Evolutionary conservation across 2,113 vertebrate genomes (phyloP), one percentile per base, ranked within the genome.

Genomic region (Osmerus eperlanus): DNA sequence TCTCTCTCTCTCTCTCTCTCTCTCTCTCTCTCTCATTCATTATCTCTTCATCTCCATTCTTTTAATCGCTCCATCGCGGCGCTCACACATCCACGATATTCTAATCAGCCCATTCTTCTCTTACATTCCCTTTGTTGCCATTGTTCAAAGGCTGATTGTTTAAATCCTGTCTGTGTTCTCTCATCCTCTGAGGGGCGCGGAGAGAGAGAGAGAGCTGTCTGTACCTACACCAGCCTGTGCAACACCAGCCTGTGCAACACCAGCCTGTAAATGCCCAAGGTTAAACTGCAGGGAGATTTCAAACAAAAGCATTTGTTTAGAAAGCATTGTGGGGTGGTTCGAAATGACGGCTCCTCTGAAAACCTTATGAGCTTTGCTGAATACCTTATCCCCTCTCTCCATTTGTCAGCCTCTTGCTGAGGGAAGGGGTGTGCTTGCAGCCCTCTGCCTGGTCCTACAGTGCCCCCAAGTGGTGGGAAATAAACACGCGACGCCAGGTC

Each of bases 271-370:
- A 55, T 3, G 9, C 25, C 32, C 61, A 32, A 15, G 60, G 61
- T 64, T 64, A 64, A 64, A 64, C 29, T 16, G 25, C 16, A 29
- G 23, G 28, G 23, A 64, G 16, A 64, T 32, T 64, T 64, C 13
- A 64, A 64, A 3, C 28, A 29, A n/a, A 64, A 64, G 25, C 29
- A 3, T 64, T 64, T 64, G 61, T n/a, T 19, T 62, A 67, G 77
- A 70, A 1, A 67, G 11, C 13, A n/a, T 41, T 54, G 13, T 28
- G 13, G 55, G 23, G 25, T 25, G 68, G 59, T 62, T 16, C 23
- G 8, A 64, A 3, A 18, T 36, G 16, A 3, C 61, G 16, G 61
- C 61, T 29, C 28, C 18, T 29, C 61, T 36, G 28, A 64, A 32
- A 29, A 6, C 1, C 25, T 64, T 18, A 7, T 16, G 61, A 64